A percentile compares a stretch with the other conserved stretches of the same genome.
phyloP scores from a whole-genome alignment of 2,888 invertebrate species.

The Drosophila colorata region DNA sequence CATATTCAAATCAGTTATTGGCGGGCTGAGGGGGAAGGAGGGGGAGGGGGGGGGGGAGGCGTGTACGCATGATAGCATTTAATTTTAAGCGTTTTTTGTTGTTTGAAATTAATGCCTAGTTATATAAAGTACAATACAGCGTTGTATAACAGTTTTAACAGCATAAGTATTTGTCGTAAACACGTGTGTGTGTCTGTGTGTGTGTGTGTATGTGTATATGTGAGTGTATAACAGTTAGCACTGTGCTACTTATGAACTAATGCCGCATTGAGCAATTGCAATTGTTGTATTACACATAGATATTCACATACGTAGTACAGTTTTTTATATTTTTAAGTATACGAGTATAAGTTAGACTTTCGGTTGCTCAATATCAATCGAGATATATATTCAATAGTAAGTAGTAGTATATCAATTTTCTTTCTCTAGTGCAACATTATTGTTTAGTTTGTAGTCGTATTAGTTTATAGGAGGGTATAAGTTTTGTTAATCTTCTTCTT shows the following conservation, averaged over 20 bases:
- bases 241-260: slow-evolving; percentile 53
- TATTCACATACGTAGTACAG: slow-evolving; percentile 41
- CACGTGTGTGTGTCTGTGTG: slow-evolving; percentile 25
- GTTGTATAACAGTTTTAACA: slow-evolving; percentile 69
- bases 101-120: slow-evolving; percentile 35
- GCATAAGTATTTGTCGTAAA: slow-evolving; percentile 39
- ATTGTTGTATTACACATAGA: slow-evolving; percentile 28
- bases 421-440: slow-evolving; percentile 23
- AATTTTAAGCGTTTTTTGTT: slow-evolving; percentile 41
- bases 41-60: slow-evolving; percentile 8
- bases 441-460: slow-evolving; percentile 45
- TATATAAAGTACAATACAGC: slow-evolving; percentile 59
- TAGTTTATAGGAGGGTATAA: slow-evolving; percentile 59
- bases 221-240: slow-evolving; percentile 59
- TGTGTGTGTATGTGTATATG: slow-evolving; percentile 30
- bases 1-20: slow-evolving; percentile 26
- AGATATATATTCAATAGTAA: slow-evolving; percentile 17
- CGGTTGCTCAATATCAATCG: slow-evolving; percentile 47
- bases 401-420: slow-evolving; percentile 24
- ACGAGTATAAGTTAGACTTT: slow-evolving; percentile 67
- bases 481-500: slow-evolving; percentile 35
- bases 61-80: slow-evolving; percentile 25
- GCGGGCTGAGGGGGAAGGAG: slow-evolving; percentile 14
- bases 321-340: slow-evolving; percentile 30
- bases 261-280: slow-evolving; percentile 64